Conservation (phyloP, 2,888 invertebrate species). For the Philopedon plagiatum region DNA sequence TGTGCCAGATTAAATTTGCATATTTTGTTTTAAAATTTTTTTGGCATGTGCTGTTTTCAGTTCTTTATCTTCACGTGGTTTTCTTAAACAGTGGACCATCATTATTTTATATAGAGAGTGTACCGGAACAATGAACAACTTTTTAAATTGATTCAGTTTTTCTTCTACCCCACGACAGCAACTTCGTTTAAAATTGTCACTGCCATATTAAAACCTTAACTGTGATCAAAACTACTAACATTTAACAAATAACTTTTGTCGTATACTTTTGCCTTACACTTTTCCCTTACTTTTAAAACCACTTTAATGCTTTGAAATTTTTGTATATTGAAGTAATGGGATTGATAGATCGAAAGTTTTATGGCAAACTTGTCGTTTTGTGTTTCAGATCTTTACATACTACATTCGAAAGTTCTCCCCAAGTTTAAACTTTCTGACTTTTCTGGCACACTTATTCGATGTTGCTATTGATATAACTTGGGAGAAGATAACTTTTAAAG, state of each 20-base stretch:
- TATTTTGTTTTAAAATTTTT: too few relatives aligned
- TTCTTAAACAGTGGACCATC: too few relatives aligned
- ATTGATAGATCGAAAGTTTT: slow-evolving; percentile 44
- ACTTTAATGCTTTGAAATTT: slow-evolving; percentile 35
- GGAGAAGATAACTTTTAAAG: neutral
- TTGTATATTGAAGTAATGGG: slow-evolving; percentile 34
- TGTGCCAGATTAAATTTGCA: too few relatives aligned
- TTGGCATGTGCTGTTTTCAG: too few relatives aligned
- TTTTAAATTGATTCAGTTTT: too few relatives aligned
- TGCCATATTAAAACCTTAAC: too few relatives aligned
- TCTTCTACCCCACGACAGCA: too few relatives aligned
- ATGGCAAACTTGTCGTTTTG: slow-evolving; percentile 35
- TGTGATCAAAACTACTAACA: too few relatives aligned
- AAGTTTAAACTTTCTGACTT: slow-evolving; percentile 37
- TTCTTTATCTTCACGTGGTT: too few relatives aligned
- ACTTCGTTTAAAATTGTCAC: too few relatives aligned
- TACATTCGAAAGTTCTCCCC: slow-evolving; percentile 28
- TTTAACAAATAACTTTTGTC: neutral
- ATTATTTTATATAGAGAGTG: too few relatives aligned
- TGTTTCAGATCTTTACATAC: slow-evolving; percentile 43
- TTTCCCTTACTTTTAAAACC: neutral
- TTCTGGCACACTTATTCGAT: slow-evolving; percentile 34
- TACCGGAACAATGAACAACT: too few relatives aligned
- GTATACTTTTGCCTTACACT: slow-evolving; percentile 4
- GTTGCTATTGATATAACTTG: slow-evolving; percentile 36